Evolutionary conservation across 2,888 invertebrate species (phyloP).

Genomic region (Drosophila putrida): DNA sequence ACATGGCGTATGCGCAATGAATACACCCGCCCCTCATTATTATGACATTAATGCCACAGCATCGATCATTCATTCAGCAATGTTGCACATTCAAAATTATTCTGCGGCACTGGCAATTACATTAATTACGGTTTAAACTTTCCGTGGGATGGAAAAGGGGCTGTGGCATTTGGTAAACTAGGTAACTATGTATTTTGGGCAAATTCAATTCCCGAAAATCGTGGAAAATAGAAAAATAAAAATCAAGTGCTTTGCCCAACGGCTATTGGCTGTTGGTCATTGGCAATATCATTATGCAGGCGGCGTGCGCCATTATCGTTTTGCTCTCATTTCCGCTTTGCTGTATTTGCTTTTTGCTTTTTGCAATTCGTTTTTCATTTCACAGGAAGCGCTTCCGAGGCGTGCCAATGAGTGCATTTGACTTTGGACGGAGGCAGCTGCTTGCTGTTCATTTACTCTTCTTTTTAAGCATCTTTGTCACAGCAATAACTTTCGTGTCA

Average conservation of each 20-base stretch:
- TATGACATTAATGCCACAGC: slow-evolving; percentile 64
- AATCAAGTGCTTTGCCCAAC: slow-evolving; percentile 23
- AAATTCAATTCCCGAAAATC: slow-evolving; percentile 60
- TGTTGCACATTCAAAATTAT: slow-evolving; percentile 35
- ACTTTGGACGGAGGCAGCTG: slow-evolving; percentile 10
- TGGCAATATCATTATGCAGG: slow-evolving; percentile 66
- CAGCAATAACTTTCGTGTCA: slow-evolving; percentile 78
- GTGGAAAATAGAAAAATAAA: slow-evolving; percentile 61
- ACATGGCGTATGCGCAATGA: slow-evolving; percentile 72
- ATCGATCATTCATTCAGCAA: slow-evolving; percentile 61
- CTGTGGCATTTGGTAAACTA: slow-evolving; percentile 11
- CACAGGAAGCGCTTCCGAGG: slow-evolving; percentile 25
- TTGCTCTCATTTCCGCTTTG: slow-evolving; percentile 72
- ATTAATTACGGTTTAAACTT: slow-evolving; percentile 61
- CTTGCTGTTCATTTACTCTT: slow-evolving; percentile 16
- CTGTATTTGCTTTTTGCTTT: slow-evolving; percentile 51
- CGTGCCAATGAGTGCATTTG: slow-evolving; percentile 61
- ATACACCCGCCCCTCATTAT: slow-evolving; percentile 61
- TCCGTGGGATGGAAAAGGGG: background rate
- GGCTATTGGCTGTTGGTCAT: slow-evolving; percentile 21
- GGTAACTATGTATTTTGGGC: slow-evolving; percentile 49
- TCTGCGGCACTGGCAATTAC: slow-evolving; percentile 56
- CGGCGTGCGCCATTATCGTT: slow-evolving; percentile 71
- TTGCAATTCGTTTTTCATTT: slow-evolving; percentile 18
- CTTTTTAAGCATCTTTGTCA: slow-evolving; percentile 64